These are phyloP conservation scores for Actenoides lindsayi DNA, from an alignment of 2,113 vertebrate species.

Conservation along the genomic window DNA sequence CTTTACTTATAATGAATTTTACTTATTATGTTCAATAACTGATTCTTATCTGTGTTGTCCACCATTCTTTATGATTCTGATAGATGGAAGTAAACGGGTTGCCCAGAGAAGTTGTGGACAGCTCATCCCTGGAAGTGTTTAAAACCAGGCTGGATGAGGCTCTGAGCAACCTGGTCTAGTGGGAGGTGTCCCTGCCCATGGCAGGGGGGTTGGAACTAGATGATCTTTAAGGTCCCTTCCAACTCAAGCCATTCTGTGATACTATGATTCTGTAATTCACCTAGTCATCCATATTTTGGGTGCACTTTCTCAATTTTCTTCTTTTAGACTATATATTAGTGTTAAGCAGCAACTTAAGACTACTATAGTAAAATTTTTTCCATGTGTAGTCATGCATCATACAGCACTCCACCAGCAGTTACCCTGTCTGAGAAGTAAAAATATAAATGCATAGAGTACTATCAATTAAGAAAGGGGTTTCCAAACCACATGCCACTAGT, in stretches of 20 bases:
- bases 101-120: too few species aligned
- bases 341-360: not conserved
- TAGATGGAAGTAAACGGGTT: slow-evolving; percentile 31
- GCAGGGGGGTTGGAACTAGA: too few species aligned
- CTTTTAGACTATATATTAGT: not conserved
- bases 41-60: slow-evolving; percentile 51
- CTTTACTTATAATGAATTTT: not conserved
- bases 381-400: not conserved
- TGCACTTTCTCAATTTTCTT: not conserved
- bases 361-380: not conserved
- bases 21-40: not conserved
- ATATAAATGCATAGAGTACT: not conserved
- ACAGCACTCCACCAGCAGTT: not conserved
- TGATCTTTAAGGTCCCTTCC: too few species aligned
- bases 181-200: too few species aligned
- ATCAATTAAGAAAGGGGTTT: not conserved
- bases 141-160: too few species aligned
- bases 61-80: slow-evolving; percentile 48
- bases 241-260: too few species aligned
- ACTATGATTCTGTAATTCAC: slow-evolving; percentile 22
- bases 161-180: too few species aligned
- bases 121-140: too few species aligned
- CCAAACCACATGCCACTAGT: not conserved
- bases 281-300: slow-evolving; percentile 41
- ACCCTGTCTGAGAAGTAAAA: not conserved